A percentile compares a stretch with the other conserved stretches of the same genome.
These are phyloP conservation scores for Australoheros scitulus DNA, from an alignment of 2,113 vertebrate species.

Conservation along the genomic window DNA sequence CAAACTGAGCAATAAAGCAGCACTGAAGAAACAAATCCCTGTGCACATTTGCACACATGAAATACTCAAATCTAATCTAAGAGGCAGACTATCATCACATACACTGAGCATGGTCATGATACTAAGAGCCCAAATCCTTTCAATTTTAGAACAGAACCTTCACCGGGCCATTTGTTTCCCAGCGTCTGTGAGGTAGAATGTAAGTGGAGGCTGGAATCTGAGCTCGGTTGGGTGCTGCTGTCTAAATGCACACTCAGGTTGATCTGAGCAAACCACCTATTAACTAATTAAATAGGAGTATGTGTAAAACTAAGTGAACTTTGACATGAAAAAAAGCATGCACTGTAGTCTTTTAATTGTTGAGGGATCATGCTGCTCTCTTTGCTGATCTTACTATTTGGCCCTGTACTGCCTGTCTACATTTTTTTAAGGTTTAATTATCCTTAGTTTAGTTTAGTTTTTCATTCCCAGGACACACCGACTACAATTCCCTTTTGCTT, in stretches of 20 bases:
- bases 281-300: neutral
- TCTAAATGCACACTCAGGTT: neutral
- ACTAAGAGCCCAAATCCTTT: neutral
- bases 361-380: neutral
- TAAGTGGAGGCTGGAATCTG: neutral
- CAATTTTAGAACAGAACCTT: neutral
- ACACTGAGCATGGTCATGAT: rapidly evolving
- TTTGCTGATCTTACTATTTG: neutral
- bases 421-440: neutral
- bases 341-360: neutral
- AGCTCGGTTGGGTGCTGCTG: neutral
- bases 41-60: neutral
- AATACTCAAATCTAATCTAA: neutral
- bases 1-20: neutral
- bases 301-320: neutral
- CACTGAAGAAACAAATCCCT: neutral
- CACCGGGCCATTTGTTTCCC: neutral
- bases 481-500: neutral
- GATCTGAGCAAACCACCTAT: neutral
- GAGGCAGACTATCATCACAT: neutral
- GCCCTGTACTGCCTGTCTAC: neutral
- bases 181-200: neutral
- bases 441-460: neutral
- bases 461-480: too few relatives aligned
- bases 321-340: neutral